Base-by-base conservation (phyloP, 2,797 vertebrate species). In the Myotis planiceps region DNA sequence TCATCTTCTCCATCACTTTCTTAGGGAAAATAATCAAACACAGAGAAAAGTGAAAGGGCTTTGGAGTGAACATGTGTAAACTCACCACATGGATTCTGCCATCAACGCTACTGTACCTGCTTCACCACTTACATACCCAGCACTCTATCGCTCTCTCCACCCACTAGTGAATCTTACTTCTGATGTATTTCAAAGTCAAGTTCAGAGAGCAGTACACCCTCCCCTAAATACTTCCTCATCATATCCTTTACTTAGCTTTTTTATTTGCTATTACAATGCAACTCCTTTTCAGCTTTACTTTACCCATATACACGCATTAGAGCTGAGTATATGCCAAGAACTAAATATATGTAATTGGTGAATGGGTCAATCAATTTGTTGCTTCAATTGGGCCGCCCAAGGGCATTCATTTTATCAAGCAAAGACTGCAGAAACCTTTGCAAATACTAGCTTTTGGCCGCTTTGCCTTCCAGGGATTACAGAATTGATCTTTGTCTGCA, bases 391-490 rank as follows among this genome's bases (percentile, higher is more conserved):
- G 86, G 92, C 72, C 72, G 32, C 65, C 0, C 0, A 92, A 68
- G 86, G 78, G 1, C 85, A 87, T 97, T 90, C 85, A 49, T 84
- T 4, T 79, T 53, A 88, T 63, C 55, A 95, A 68, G 23, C 60
- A 91, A 80, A 93, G 51, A 34, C 81, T 21, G 23, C 34, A 86
- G 81, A 95, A 94, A 74, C 8, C 55, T 92, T 55, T 83, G 79
- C 80, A 92, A 80, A 92, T 7, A 47, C 72, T 39, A n/a, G 34
- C 51, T 65, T 97, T 79, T 86, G 19, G 47, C 23, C 76, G 39
- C 60, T 69, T 84, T 90, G 19, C 93, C 95, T 97, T 94, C 75
- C 85, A 76, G 68, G 65, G 79, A 96, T 96, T 94, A 92, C 23
- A 96, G 86, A 96, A 98, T 21, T 91, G 84, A 97, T 96, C 87